These are phyloP conservation scores for Pelecanoides urinatrix DNA, from an alignment of 2,113 vertebrate species.

Conservation along the genomic window DNA sequence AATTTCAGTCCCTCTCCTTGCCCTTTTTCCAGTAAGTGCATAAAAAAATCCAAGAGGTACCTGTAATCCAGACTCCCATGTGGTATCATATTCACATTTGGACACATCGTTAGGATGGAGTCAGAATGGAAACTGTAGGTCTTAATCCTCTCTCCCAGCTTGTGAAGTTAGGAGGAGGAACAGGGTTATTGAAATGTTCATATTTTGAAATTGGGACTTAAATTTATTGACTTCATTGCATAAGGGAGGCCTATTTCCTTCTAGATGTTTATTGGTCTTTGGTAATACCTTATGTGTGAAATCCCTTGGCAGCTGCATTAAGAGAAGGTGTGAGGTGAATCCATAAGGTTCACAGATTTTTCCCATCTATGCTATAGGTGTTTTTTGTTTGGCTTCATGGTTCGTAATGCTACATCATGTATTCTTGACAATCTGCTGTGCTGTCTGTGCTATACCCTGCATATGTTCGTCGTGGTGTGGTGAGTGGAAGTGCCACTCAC, in stretches of 20 bases:
- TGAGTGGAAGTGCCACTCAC: neutral
- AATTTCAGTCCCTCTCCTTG: neutral
- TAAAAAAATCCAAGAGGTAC: neutral
- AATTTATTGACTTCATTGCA: neutral
- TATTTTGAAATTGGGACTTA: neutral
- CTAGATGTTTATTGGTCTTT: neutral
- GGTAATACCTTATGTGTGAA: neutral
- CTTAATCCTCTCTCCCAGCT: neutral
- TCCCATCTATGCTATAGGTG: neutral
- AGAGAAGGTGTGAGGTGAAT: neutral
- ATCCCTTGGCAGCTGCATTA: neutral
- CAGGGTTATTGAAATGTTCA: rapidly evolving
- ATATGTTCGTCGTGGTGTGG: rapidly evolving
- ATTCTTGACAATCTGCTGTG: neutral
- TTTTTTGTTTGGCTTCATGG: neutral
- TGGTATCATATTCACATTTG: neutral
- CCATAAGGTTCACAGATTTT: neutral
- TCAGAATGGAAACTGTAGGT: neutral
- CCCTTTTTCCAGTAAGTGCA: neutral
- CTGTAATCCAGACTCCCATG: neutral
- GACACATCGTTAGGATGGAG: neutral
- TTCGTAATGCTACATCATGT: neutral
- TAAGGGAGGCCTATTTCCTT: neutral
- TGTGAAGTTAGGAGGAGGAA: neutral
- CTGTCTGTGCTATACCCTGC: neutral